A percentile compares a stretch with the other conserved stretches of the same genome.
phyloP scores from a whole-genome alignment of 2,797 vertebrate species.

The Siniperca scherzeri region DNA sequence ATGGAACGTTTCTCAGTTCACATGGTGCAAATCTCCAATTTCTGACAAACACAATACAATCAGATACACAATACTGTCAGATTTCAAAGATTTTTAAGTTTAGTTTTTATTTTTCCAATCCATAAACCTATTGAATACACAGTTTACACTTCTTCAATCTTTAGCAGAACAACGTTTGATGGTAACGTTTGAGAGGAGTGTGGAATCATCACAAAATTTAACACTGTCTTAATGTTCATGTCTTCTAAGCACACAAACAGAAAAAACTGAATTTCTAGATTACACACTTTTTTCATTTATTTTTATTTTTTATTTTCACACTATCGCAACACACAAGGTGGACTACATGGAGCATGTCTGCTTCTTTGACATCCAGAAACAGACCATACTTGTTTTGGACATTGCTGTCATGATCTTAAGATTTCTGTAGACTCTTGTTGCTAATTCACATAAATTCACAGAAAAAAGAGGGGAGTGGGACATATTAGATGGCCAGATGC shows the following conservation, averaged over 20 bases:
- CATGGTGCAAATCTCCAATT: slow-evolving; percentile 20
- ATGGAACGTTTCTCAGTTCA: slow-evolving; percentile 17
- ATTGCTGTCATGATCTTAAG: neutral
- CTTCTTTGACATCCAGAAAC: neutral
- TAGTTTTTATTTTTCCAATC: neutral
- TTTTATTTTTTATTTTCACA: neutral
- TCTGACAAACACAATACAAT: slow-evolving; percentile 12
- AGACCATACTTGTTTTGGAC: neutral
- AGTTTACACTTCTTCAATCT: neutral
- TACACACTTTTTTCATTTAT: neutral
- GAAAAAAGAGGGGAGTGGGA: slow-evolving; percentile 10
- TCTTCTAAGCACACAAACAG: neutral
- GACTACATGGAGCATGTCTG: neutral
- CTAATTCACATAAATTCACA: slow-evolving; percentile 3
- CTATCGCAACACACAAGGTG: neutral
- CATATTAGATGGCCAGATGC: slow-evolving; percentile 68
- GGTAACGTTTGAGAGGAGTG: neutral
- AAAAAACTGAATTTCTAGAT: neutral
- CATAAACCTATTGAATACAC: neutral
- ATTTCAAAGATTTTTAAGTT: slow-evolving; percentile 4
- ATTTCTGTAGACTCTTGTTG: neutral
- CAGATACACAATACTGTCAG: neutral
- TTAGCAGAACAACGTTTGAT: neutral
- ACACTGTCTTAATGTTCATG: neutral
- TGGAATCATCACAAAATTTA: neutral